phyloP scores from a whole-genome alignment of 2,113 vertebrate species.

The Leucoraja erinaceus region DNA sequence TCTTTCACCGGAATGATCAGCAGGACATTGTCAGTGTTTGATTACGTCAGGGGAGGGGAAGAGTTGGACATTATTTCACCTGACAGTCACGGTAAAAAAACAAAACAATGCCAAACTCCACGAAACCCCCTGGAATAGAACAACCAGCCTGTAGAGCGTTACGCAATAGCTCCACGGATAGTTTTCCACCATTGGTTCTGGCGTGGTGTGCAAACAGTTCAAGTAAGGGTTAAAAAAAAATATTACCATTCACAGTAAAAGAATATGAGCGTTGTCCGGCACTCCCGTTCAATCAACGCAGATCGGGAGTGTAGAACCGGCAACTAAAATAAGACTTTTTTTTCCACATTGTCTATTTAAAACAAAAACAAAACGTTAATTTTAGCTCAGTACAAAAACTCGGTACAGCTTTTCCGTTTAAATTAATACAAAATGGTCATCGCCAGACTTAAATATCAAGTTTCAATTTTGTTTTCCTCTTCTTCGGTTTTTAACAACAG shows the following conservation, averaged over 20 bases:
- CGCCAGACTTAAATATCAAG: background rate
- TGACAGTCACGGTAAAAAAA: background rate
- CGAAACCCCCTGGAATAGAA: background rate
- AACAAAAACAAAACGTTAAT: background rate
- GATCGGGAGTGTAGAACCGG: background rate
- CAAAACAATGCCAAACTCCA: background rate
- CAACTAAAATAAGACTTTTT: background rate
- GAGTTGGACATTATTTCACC: background rate
- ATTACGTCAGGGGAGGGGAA: background rate
- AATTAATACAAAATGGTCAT: background rate
- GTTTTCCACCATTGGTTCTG: no score
- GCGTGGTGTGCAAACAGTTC: background rate
- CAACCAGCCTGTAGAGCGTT: background rate
- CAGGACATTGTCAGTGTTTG: background rate
- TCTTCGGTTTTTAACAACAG: background rate
- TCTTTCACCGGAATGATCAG: background rate
- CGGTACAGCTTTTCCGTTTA: background rate
- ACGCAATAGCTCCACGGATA: background rate
- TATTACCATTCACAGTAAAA: constrained; percentile 9
- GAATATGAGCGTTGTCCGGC: background rate
- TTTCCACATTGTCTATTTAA: background rate
- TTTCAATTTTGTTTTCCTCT: background rate
- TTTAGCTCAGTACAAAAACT: background rate
- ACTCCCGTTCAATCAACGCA: background rate
- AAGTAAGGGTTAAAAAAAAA: constrained; percentile 3